A percentile compares a stretch with the other conserved stretches of the same genome.
These are phyloP conservation scores for Folsomia candida DNA, from an alignment of 2,888 invertebrate species.

Conservation along the genomic window DNA sequence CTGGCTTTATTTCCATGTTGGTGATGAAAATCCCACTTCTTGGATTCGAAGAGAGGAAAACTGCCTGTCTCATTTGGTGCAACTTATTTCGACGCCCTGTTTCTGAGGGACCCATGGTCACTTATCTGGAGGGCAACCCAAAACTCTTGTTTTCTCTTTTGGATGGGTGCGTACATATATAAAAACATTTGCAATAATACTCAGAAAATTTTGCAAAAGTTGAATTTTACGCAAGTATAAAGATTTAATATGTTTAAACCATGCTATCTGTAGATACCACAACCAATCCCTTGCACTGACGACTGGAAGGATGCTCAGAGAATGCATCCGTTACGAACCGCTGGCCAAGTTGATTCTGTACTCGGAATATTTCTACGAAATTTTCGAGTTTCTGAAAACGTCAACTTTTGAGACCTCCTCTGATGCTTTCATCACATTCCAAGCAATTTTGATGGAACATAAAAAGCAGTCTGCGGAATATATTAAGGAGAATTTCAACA, in stretches of 20 bases:
- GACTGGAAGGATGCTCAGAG: constrained; percentile 8
- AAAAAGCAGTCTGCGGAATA: not conserved
- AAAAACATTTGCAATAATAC: not conserved
- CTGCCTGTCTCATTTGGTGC: not conserved
- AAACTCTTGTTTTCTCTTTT: not conserved
- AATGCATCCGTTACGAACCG: not conserved
- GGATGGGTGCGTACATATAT: constrained; percentile 8
- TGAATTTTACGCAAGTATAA: too few relatives aligned
- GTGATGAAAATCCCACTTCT: not conserved
- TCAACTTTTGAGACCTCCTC: not conserved
- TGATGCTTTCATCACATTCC: constrained; percentile 5
- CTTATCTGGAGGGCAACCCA: not conserved
- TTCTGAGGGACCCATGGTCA: not conserved
- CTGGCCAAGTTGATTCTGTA: not conserved
- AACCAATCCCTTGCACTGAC: not conserved
- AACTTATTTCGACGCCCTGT: constrained; percentile 1
- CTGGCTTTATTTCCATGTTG: not conserved
- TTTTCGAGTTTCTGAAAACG: constrained; percentile 6
- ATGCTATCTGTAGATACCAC: too few relatives aligned
- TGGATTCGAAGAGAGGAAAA: constrained; percentile 11
- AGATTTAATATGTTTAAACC: too few relatives aligned
- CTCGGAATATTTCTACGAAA: not conserved
- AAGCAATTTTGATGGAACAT: not conserved
- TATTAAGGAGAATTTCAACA: not conserved
- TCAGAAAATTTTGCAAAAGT: constrained; percentile 3